Evolutionary conservation across 2,888 invertebrate species (phyloP).

Genomic region (Agrochola circellaris): DNA sequence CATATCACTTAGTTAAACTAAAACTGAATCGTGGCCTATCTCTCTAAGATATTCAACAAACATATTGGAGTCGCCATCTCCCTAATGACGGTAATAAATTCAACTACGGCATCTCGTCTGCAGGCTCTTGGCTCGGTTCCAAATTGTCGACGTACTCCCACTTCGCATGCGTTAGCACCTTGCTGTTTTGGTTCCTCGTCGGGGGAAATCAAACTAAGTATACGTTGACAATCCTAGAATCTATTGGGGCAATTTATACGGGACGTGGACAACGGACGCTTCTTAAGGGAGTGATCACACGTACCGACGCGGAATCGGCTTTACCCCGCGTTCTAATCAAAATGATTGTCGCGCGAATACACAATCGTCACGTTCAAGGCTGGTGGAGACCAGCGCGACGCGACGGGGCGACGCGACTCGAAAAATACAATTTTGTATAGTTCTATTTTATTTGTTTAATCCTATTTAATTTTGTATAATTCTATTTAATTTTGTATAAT

Average conservation of each 20-base stretch:
- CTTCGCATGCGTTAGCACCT: slow-evolving; percentile 54
- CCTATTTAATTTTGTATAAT: too few relatives aligned
- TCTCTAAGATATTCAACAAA: slow-evolving; percentile 48
- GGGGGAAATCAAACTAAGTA: slow-evolving; percentile 22
- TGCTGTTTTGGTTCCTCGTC: slow-evolving; percentile 9
- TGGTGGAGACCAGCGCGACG: too few relatives aligned
- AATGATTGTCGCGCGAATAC: too few relatives aligned
- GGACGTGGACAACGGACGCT: background rate
- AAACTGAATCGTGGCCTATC: slow-evolving; percentile 27
- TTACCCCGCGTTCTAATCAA: too few relatives aligned
- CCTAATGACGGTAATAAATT: slow-evolving; percentile 60
- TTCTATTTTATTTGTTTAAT: too few relatives aligned
- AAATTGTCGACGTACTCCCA: slow-evolving; percentile 52
- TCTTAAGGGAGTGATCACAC: background rate
- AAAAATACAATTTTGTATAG: too few relatives aligned
- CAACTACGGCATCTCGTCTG: slow-evolving; percentile 53
- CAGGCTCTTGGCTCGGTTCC: slow-evolving; percentile 53
- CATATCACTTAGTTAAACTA: slow-evolving; percentile 21
- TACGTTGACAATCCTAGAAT: background rate
- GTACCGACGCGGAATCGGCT: background rate
- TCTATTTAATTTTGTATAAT: too few relatives aligned
- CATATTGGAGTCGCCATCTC: slow-evolving; percentile 28
- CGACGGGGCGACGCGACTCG: too few relatives aligned
- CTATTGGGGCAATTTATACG: background rate
- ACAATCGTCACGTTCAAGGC: too few relatives aligned